These are phyloP conservation scores for Alouatta palliata DNA, from an alignment of 2,113 vertebrate species.

Conservation along the genomic window DNA sequence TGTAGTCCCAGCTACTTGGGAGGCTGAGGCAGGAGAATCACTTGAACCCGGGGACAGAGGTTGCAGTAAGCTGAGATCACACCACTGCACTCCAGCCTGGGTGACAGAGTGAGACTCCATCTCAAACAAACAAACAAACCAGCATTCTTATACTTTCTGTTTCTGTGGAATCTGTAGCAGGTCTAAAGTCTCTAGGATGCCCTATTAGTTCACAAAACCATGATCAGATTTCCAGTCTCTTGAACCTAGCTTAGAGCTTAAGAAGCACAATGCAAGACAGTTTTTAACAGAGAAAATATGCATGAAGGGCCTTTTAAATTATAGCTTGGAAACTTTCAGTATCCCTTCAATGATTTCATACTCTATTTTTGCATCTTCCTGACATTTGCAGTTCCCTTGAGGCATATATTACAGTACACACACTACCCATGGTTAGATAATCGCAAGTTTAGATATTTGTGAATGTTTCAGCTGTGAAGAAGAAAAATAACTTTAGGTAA, in stretches of 20 bases:
- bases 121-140: background rate
- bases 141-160: conserved; percentile 77
- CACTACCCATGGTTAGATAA: conserved; percentile 79
- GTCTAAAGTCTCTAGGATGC: conserved; percentile 80
- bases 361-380: conserved; percentile 82
- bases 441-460: conserved; percentile 80
- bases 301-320: conserved; percentile 79
- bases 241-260: conserved; percentile 83
- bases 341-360: conserved; percentile 83
- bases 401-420: conserved; percentile 74
- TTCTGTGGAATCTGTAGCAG: conserved; percentile 80
- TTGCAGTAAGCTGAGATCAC: too few species aligned
- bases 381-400: conserved; percentile 81
- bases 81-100: too few species aligned
- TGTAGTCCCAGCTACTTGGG: too few species aligned
- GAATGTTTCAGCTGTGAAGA: conserved; percentile 69
- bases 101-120: too few species aligned
- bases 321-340: conserved; percentile 81
- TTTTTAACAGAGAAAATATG: conserved; percentile 82
- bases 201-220: conserved; percentile 77
- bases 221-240: conserved; percentile 83
- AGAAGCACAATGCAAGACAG: conserved; percentile 72
- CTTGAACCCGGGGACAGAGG: too few species aligned
- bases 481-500: conserved; percentile 58
- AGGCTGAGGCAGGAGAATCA: too few species aligned